Conservation (phyloP, 2,113 vertebrate genomes). For the Pollimyrus isidori region DNA sequence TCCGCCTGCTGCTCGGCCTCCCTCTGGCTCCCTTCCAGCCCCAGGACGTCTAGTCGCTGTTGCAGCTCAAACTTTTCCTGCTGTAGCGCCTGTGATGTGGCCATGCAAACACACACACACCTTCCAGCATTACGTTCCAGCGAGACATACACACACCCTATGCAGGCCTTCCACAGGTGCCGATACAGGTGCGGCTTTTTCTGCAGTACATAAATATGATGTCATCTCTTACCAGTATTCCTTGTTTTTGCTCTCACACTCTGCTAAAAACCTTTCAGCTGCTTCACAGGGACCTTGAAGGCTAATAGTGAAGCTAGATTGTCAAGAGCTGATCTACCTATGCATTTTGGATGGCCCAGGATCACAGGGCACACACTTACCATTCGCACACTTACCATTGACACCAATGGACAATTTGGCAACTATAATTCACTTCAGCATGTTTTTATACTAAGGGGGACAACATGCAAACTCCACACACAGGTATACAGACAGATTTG, state of each 20-base stretch:
- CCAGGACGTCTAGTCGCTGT: conserved; percentile 55
- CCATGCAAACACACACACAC: not conserved
- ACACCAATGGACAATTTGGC: not conserved
- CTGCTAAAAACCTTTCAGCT: not conserved
- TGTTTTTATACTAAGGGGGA: not conserved
- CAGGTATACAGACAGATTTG: not conserved
- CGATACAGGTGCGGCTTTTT: not conserved
- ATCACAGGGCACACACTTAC: not conserved
- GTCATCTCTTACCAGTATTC: not conserved
- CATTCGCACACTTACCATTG: no score
- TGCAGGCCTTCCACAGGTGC: not conserved
- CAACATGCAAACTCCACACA: not conserved
- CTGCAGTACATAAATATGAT: not conserved
- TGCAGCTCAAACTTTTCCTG: conserved; percentile 60
- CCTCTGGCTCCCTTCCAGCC: conserved; percentile 50
- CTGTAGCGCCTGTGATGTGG: conserved; percentile 47
- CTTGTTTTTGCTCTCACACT: not conserved
- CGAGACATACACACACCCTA: not conserved
- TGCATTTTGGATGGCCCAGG: not conserved
- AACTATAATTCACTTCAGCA: not conserved
- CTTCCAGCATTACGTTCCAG: not conserved
- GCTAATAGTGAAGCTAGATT: not conserved
- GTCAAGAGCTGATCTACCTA: not conserved
- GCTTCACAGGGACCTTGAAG: not conserved
- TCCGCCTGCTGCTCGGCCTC: conserved; percentile 57